Base-by-base conservation (phyloP, 2,797 vertebrate species). In the Macropus fuliginosus region DNA sequence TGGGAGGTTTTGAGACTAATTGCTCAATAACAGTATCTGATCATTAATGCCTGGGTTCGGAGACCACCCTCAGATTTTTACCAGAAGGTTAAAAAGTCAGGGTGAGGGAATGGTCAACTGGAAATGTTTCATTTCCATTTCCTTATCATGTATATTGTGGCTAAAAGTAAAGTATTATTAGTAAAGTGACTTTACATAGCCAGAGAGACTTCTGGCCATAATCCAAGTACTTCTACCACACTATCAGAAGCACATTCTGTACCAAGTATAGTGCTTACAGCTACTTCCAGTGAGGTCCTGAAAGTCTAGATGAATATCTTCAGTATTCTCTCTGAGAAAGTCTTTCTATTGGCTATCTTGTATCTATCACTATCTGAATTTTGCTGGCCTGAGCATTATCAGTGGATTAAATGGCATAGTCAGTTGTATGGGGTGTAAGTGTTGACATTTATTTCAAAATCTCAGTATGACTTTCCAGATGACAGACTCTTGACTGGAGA, bases 231-330 rank as follows among this genome's bases (percentile, higher is more conserved):
- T 91, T 81, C 56, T 91, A 13, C 66, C 93, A 91, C 93, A n/a
- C 66, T 97, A 98, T 96, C 96, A 97, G 96, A 95, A 89, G 55
- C 94, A 57, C 91, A 95, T 96, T 95, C 91, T 97, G 24, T 96
- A 93, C 96, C 94, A 96, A 55, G 55, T 56, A 56, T 95, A 94
- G 54, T 94, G 92, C 92, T 94, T 91, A 62, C 93, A 92, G 0
- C 16, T 96, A 96, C 90, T 95, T 95, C 62, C 87, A 94, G 56
- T 90, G 97, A 91, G 81, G 54, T 90, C 93, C 94, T 96, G 46
- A 95, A 81, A 40, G 55, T 92, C 55, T n/a, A 94, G 89, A 66
- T 91, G 91, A 46, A 91, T 54, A 92, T n/a, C n/a, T 74, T 62
- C 54, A 21, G 40, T 50, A 66, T 56, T 95, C 81, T 27, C 29